Conservation (phyloP, 2,888 invertebrate genomes). For the Meliscaeva auricollis region DNA sequence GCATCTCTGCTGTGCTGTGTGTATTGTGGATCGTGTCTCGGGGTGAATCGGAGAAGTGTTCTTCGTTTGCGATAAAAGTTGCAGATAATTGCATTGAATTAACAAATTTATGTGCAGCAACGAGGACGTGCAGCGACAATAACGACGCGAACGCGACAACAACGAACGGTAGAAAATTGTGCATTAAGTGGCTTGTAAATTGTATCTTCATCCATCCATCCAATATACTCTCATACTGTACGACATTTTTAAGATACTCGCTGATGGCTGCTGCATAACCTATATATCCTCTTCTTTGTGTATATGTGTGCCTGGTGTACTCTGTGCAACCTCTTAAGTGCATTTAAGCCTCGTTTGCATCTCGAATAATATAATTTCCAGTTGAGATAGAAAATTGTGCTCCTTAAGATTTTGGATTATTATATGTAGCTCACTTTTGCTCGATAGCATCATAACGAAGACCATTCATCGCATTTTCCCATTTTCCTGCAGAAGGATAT, state of each 20-base stretch:
- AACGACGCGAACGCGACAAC: constrained; percentile 14
- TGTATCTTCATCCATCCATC: constrained; percentile 15
- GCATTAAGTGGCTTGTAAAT: constrained; percentile 60
- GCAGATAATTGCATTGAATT: constrained; percentile 61
- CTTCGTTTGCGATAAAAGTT: constrained; percentile 43
- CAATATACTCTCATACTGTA: background rate
- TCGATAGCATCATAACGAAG: constrained; percentile 17
- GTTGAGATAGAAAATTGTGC: constrained; percentile 30
- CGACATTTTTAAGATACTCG: too few relatives aligned
- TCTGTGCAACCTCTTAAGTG: constrained; percentile 42
- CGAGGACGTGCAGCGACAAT: constrained; percentile 11
- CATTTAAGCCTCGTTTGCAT: constrained; percentile 40
- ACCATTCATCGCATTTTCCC: constrained; percentile 26
- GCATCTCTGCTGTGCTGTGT: constrained; percentile 19
- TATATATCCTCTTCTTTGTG: too few relatives aligned
- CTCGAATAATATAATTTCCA: constrained; percentile 23
- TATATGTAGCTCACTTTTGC: background rate
- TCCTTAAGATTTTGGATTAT: constrained; percentile 59
- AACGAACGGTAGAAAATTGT: constrained; percentile 55
- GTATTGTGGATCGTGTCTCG: constrained; percentile 18
- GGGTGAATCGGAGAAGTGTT: constrained; percentile 32
- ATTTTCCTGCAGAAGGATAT: constrained; percentile 44
- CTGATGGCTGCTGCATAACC: too few relatives aligned
- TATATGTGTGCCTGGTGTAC: constrained; percentile 5
- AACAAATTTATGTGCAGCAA: constrained; percentile 50